These are phyloP conservation scores for Mallotus villosus DNA, from an alignment of 2,797 vertebrate species.

Conservation along the genomic window DNA sequence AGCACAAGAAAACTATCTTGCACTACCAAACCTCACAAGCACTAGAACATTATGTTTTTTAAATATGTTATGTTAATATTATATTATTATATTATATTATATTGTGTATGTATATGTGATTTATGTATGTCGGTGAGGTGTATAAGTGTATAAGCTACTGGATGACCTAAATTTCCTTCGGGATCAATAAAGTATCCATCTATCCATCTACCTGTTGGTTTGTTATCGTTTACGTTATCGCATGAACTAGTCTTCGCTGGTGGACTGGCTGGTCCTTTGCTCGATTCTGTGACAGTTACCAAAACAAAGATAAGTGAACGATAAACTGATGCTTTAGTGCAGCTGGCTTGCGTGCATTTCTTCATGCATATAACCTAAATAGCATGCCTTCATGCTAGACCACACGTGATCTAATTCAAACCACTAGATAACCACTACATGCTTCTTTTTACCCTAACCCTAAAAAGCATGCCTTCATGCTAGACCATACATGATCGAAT, in stretches of 20 bases:
- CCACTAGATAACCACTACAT: neutral
- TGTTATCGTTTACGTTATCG: conserved; percentile 62
- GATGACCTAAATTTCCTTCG: too few relatives aligned
- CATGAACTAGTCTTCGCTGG: conserved; percentile 61
- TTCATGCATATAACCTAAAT: conserved; percentile 46
- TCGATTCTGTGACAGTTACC: conserved; percentile 55
- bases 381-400: neutral
- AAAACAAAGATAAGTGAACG: conserved; percentile 51
- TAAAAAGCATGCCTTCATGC: conserved; percentile 18
- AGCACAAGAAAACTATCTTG: too few relatives aligned
- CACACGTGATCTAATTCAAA: neutral
- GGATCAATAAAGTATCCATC: too few relatives aligned
- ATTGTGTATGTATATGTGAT: too few relatives aligned
- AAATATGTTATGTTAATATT: too few relatives aligned
- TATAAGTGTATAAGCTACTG: too few relatives aligned
- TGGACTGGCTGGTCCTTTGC: conserved; percentile 55
- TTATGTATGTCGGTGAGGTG: too few relatives aligned
- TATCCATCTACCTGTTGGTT: conserved; percentile 64
- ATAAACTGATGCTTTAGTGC: conserved; percentile 39
- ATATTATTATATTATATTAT: too few relatives aligned
- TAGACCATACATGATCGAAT: neutral
- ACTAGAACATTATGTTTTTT: too few relatives aligned
- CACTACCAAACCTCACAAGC: too few relatives aligned
- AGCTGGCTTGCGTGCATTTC: conserved; percentile 47
- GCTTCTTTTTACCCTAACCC: too few relatives aligned